These are phyloP conservation scores for Anisognathus igniventris DNA, from an alignment of 2,797 vertebrate genomes.

Conservation along the genomic window DNA sequence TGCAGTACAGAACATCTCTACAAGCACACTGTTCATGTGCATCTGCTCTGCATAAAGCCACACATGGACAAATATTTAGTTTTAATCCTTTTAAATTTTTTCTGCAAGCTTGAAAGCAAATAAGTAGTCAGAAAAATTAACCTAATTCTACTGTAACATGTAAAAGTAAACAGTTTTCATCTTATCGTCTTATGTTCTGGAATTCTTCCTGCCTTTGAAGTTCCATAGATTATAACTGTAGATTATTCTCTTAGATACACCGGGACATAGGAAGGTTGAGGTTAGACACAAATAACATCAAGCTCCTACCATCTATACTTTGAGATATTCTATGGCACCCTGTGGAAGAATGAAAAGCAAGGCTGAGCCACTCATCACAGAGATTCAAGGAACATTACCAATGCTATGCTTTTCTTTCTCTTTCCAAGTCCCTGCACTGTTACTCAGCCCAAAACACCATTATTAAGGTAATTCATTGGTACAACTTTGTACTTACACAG, in stretches of 20 bases:
- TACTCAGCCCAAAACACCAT: background rate
- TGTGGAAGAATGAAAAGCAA: background rate
- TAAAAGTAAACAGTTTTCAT: background rate
- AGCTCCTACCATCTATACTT: background rate
- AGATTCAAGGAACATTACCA: background rate
- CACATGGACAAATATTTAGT: background rate
- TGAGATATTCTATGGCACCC: background rate
- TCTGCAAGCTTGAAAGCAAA: background rate
- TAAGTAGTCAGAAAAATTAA: background rate
- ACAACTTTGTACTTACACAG: background rate
- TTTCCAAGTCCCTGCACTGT: background rate
- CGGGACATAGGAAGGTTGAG: background rate
- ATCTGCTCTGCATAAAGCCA: background rate
- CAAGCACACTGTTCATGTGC: rapidly evolving
- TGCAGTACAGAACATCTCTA: background rate
- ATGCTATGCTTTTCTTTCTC: background rate
- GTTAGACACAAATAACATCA: background rate
- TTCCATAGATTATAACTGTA: background rate
- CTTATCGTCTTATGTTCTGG: background rate
- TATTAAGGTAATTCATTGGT: background rate
- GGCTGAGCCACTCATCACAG: background rate
- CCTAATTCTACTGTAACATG: background rate
- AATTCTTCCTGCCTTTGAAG: background rate
- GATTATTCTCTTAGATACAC: background rate
- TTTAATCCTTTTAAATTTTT: background rate